A percentile compares a stretch with the other conserved stretches of the same genome.
Conservation (phyloP, 2,888 invertebrate genomes). For the Perizoma flavofasciatum region DNA sequence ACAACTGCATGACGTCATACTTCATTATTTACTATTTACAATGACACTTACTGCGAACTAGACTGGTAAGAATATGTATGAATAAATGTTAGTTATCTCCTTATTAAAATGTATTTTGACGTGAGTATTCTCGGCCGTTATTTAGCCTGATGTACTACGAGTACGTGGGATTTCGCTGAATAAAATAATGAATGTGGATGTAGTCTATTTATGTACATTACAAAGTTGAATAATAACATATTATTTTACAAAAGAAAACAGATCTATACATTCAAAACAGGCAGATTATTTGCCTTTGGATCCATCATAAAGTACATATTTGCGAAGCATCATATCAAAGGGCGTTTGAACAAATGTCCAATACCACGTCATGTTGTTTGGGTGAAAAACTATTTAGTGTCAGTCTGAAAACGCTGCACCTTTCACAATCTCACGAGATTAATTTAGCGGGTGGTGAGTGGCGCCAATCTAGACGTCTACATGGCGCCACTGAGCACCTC, state of each 20-base stretch:
- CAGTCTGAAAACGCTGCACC: conserved; percentile 41
- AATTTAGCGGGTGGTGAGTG: conserved; percentile 64
- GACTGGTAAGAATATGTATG: conserved; percentile 29
- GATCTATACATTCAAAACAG: too few relatives aligned
- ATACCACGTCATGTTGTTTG: conserved; percentile 25
- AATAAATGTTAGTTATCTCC: conserved; percentile 3
- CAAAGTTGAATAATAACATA: too few relatives aligned
- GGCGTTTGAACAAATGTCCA: too few relatives aligned
- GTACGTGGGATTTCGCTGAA: background rate
- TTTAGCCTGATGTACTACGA: background rate
- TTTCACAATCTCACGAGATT: conserved; percentile 63
- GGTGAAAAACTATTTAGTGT: conserved; percentile 47
- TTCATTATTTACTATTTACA: conserved; percentile 51
- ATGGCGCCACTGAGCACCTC: conserved; percentile 73
- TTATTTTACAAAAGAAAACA: too few relatives aligned
- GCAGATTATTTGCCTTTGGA: too few relatives aligned
- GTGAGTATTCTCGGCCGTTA: background rate
- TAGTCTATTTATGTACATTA: too few relatives aligned
- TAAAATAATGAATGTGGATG: background rate
- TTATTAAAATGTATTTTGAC: conserved; percentile 4
- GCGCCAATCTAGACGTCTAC: conserved; percentile 82
- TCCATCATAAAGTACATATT: too few relatives aligned
- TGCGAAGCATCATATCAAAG: too few relatives aligned
- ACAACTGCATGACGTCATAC: conserved; percentile 53
- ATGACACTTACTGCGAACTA: conserved; percentile 29